phyloP scores from a whole-genome alignment of 2,113 vertebrate species.

The Oxyruncus cristatus region DNA sequence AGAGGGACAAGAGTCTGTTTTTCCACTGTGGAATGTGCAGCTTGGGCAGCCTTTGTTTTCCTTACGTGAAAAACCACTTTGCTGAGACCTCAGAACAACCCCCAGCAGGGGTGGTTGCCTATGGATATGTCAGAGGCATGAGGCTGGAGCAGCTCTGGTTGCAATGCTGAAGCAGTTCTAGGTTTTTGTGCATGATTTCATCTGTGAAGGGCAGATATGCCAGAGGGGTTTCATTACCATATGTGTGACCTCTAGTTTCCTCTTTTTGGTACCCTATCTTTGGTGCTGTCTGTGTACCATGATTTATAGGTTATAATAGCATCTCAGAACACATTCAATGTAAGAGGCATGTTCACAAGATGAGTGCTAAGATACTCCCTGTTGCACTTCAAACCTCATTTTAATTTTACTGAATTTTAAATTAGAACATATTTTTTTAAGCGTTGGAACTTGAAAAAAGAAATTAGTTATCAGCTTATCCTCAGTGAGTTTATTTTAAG shows the following conservation, averaged over 20 bases:
- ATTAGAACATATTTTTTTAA: neutral
- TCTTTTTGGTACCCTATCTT: neutral
- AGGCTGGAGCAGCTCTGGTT: neutral
- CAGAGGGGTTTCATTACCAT: neutral
- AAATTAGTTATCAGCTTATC: neutral
- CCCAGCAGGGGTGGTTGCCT: neutral
- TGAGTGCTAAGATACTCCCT: neutral
- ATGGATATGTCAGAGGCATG: neutral
- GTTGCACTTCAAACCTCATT: neutral
- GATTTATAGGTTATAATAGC: neutral
- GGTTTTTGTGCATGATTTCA: neutral
- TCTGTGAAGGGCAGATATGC: constrained; percentile 3
- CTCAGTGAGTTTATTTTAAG: neutral
- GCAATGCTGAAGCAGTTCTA: neutral
- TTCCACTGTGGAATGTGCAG: neutral
- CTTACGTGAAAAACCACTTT: fast-evolving
- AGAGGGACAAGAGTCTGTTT: neutral
- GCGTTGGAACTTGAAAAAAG: neutral
- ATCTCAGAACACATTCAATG: neutral
- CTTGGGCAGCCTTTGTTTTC: neutral
- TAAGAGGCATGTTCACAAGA: neutral
- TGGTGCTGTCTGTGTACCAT: neutral
- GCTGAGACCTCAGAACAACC: neutral
- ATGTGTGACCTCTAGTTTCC: neutral
- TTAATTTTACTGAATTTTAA: constrained; percentile 16